Conservation (phyloP, 2,113 vertebrate genomes). For the Excalfactoria chinensis region DNA sequence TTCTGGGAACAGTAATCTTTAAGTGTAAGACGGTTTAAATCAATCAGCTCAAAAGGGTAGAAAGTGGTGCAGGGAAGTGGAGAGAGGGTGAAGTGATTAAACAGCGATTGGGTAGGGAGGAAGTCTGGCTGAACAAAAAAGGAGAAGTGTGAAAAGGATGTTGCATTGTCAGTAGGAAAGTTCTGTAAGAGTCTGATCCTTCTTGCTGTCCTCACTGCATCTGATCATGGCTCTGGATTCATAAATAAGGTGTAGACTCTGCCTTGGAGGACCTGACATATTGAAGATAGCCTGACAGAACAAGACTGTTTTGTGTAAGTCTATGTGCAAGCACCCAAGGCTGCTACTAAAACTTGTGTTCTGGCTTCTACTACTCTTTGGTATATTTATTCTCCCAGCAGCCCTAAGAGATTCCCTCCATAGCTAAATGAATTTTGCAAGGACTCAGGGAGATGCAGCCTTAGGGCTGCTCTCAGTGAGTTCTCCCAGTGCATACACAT, state of each 20-base stretch:
- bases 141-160: not conserved
- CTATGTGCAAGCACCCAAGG: not conserved
- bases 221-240: fast-evolving
- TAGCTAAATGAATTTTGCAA: not conserved
- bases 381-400: not conserved
- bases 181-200: not conserved
- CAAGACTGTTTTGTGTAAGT: not conserved
- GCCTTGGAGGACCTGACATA: not conserved
- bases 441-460: not conserved
- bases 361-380: not conserved
- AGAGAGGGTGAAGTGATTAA: not conserved
- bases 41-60: not conserved
- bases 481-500: not conserved
- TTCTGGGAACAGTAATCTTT: not conserved
- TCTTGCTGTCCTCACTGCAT: fast-evolving
- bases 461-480: not conserved
- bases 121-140: conserved; percentile 8
- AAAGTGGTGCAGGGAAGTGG: not conserved
- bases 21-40: not conserved
- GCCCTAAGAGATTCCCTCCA: not conserved
- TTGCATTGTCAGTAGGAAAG: not conserved
- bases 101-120: not conserved
- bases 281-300: not conserved
- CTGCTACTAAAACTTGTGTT: not conserved
- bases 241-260: not conserved